phyloP scores from a whole-genome alignment of 1,140 invertebrate species.

The Brachionus calyciflorus region DNA sequence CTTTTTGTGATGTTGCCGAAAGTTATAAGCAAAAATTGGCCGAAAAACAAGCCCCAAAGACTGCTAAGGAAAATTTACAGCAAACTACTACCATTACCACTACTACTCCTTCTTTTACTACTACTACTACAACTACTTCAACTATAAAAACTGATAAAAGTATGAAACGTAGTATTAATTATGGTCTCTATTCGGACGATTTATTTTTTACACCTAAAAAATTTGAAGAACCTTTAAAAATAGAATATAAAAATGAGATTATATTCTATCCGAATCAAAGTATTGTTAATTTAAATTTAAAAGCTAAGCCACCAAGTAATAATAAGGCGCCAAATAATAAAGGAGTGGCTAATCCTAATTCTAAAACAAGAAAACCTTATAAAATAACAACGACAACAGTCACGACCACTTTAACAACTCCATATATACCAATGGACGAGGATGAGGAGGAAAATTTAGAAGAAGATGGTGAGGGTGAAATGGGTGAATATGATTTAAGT shows the following conservation, averaged over 20 bases:
- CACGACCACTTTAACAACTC: not conserved
- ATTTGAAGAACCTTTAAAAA: too few species aligned
- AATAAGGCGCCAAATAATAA: not conserved
- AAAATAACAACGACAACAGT: not conserved
- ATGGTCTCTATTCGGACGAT: not conserved
- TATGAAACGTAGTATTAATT: not conserved
- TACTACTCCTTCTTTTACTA: too few species aligned
- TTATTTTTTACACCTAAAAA: not conserved
- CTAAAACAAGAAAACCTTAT: not conserved
- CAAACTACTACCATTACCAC: not conserved
- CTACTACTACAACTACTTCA: not conserved
- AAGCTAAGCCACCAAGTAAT: not conserved
- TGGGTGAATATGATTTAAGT: not conserved
- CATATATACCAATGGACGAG: not conserved
- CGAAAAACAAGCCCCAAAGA: not conserved
- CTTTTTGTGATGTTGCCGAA: constrained; percentile 32
- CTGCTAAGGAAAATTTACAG: too few species aligned
- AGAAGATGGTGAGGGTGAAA: not conserved
- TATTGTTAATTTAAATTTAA: not conserved
- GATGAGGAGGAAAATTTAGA: constrained; percentile 1
- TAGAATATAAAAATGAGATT: not conserved
- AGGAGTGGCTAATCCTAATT: not conserved
- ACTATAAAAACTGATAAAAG: not conserved
- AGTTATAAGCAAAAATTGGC: not conserved
- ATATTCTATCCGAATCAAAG: constrained; percentile 3